Evolutionary conservation across 2,888 invertebrate species (phyloP).

Genomic region (Eulithis prunata): DNA sequence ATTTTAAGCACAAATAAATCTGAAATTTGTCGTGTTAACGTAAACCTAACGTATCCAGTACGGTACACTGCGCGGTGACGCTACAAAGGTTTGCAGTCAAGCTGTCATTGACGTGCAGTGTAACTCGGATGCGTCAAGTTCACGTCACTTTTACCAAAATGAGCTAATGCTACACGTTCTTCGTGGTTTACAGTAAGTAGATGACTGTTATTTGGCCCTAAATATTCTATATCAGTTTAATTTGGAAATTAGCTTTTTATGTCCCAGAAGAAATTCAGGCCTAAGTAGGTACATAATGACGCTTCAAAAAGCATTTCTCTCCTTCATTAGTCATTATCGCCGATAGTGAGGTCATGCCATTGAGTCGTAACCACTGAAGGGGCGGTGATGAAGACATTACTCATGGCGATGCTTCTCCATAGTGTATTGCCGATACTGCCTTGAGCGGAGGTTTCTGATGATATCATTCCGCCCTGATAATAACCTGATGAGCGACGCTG

Average conservation of each 20-base stretch:
- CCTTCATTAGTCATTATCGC: constrained; percentile 5
- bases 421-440: constrained; percentile 2
- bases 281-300: constrained; percentile 5
- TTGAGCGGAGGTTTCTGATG: neutral
- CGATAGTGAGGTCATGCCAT: constrained; percentile 16
- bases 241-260: neutral
- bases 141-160: too few relatives aligned
- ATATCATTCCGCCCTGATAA: neutral
- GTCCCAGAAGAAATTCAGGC: neutral
- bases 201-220: too few relatives aligned
- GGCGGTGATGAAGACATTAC: constrained; percentile 12
- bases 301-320: constrained; percentile 8
- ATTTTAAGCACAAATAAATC: too few relatives aligned
- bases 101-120: too few relatives aligned
- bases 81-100: too few relatives aligned
- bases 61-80: too few relatives aligned
- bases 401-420: neutral
- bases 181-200: too few relatives aligned
- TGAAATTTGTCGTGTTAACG: too few relatives aligned
- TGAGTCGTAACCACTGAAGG: neutral
- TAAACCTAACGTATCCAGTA: too few relatives aligned
- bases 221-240: neutral
- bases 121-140: too few relatives aligned
- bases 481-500: too few relatives aligned
- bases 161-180: too few relatives aligned